Base-by-base conservation (phyloP, 1,140 invertebrate species). In the Drosophila triauraria region DNA sequence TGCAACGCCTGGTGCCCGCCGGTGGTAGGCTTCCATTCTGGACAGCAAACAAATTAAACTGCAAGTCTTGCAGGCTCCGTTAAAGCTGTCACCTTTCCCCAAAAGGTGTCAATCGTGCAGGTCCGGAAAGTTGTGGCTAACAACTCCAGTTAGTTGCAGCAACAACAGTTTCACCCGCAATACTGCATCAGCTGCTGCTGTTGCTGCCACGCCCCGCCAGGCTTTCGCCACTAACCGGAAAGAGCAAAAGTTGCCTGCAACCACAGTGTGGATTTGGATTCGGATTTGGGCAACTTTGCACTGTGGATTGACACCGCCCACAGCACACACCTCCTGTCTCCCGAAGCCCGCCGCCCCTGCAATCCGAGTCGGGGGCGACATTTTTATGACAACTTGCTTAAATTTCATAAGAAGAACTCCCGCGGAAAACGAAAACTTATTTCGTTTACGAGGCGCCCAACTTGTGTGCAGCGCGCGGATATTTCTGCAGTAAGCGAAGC, bases 301-400 rank as follows among this genome's bases (percentile, higher is more conserved):
- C 54, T 86, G 80, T 23, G 62, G 65, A 82, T 87, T 86, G 80
- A 76, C 74, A 67, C 72, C 51, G 23, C 44, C 35, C 53, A 15
- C 13, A 32, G 32, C 51, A 54, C 17, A 35, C 35, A 40, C 53
- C 50, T 13, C 47, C 42, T 38, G 7, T 13, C 23, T 27, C 2
- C 9, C 32, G 8, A 35, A 35, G 32, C 9, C 27, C 46, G 4
- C n/a, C 38, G 25, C 53, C 46, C 4, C 47, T 10, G 7, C 15
- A 27, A 15, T 53, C 54, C 53, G 13, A 15, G 12, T 35, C 3
- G n/a, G 27, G 27, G 35, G 80, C 72, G 77, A 83, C 85, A 87
- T 90, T 88, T 88, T 88, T 88, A 90, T 88, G 85, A 88, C 85
- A 88, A 90, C 78, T 90, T 88, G 84, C 80, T 88, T 88, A 81